These are phyloP conservation scores for Charanyca ferruginea DNA, from an alignment of 2,888 invertebrate species.

Conservation along the genomic window DNA sequence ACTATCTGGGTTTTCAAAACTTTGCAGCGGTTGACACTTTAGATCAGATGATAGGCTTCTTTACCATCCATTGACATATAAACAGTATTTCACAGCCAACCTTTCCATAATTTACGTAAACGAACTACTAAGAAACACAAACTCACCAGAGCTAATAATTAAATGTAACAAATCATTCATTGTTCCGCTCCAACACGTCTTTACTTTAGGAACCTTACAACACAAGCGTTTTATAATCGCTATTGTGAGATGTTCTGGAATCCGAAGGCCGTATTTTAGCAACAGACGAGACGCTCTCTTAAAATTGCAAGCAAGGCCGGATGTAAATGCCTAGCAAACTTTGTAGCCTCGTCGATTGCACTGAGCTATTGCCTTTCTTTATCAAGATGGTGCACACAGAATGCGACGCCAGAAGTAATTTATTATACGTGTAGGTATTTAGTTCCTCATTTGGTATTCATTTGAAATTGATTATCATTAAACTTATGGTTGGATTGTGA, in stretches of 20 bases:
- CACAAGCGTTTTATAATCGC: slow-evolving; percentile 44
- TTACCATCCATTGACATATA: no score
- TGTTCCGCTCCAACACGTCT: slow-evolving; percentile 54
- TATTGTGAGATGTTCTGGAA: slow-evolving; percentile 65
- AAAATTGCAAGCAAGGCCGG: slow-evolving; percentile 74
- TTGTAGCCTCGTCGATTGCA: slow-evolving; percentile 66
- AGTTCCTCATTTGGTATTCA: slow-evolving; percentile 27
- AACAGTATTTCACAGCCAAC: neutral
- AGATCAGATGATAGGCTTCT: no score
- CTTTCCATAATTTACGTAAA: slow-evolving; percentile 24
- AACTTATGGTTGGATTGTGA: slow-evolving; percentile 31
- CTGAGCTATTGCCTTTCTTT: slow-evolving; percentile 72
- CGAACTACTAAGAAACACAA: slow-evolving; percentile 10
- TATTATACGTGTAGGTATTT: slow-evolving; percentile 6
- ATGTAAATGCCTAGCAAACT: slow-evolving; percentile 66
- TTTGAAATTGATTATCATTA: slow-evolving; percentile 47
- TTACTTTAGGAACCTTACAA: slow-evolving; percentile 54
- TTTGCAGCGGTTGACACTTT: no score
- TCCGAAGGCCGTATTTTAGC: slow-evolving; percentile 59
- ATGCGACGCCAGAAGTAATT: slow-evolving; percentile 12
- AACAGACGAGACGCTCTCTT: slow-evolving; percentile 70
- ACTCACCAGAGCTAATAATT: slow-evolving; percentile 40
- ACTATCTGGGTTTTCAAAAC: no score
- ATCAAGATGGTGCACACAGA: slow-evolving; percentile 9
- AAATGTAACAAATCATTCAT: slow-evolving; percentile 46